Base-by-base conservation (phyloP, 1,140 invertebrate species). In the Drosophila setifemur region DNA sequence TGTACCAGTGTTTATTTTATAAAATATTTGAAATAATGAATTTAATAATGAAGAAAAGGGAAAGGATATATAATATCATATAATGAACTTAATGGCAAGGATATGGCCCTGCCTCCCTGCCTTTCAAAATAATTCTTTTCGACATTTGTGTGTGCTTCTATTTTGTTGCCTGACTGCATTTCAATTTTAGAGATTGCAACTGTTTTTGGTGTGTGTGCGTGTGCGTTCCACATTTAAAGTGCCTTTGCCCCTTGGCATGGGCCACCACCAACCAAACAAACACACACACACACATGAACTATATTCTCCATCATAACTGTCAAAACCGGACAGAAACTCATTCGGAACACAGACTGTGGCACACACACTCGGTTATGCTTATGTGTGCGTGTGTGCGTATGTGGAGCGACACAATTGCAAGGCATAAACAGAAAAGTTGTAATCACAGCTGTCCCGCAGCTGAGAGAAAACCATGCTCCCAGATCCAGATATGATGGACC, bases 271-370 rank as follows among this genome's bases (percentile, higher is more conserved):
- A n/a, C n/a, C 35, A 35, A 8, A 57, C 18, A 50, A 23, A 47
- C 31, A 55, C 43, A 44, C 9, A 54, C 14, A 73, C 58, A 67
- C n/a, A n/a, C n/a, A n/a, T n/a, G n/a, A n/a, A n/a, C n/a, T n/a
- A n/a, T n/a, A 74, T 85, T 85, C 79, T 83, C 68, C 73, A 83
- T 85, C 79, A 83, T 83, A 83, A 79, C 79, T 83, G 79, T 83
- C 79, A 78, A 78, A 83, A 85, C 71, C 70, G 55, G 79, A 78
- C 73, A 78, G 73, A 78, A 85, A 78, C 73, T 76, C 73, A 83
- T 64, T 48, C 31, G 63, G 48, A 43, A 37, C n/a, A n/a, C n/a
- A n/a, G n/a, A n/a, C n/a, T n/a, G n/a, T n/a, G n/a, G 6, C 33
- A 16, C 53, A 50, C 64, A 40, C 48, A 42, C 52, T 3, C 5